A percentile compares a stretch with the other conserved stretches of the same genome.
These are phyloP conservation scores for Eudemis profundana DNA, from an alignment of 2,888 invertebrate genomes.

Conservation along the genomic window DNA sequence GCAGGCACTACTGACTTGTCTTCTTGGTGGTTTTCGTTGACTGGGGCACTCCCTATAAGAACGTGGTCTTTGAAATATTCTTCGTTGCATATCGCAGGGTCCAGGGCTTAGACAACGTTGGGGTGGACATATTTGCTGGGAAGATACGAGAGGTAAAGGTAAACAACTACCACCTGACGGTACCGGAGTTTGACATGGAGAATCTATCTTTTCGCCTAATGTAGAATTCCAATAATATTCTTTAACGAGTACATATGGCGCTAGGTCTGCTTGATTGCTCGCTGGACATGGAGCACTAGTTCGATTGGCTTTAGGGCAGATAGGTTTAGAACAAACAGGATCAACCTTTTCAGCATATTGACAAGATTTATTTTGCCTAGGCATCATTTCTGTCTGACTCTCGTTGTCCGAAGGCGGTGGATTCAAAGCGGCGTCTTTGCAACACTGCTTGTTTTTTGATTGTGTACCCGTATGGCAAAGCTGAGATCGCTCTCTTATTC, in stretches of 20 bases:
- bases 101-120: neutral
- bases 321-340: neutral
- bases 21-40: slow-evolving; percentile 6
- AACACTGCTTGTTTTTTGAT: slow-evolving; percentile 24
- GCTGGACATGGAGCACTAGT: neutral
- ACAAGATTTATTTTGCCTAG: slow-evolving; percentile 25
- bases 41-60: neutral
- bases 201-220: slow-evolving; percentile 24
- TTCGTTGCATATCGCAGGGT: neutral
- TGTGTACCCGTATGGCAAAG: slow-evolving; percentile 6
- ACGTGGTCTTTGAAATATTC: neutral
- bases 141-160: slow-evolving; percentile 1
- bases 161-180: slow-evolving; percentile 2
- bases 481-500: slow-evolving; percentile 54
- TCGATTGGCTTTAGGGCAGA: neutral
- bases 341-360: neutral
- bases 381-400: slow-evolving; percentile 55
- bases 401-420: slow-evolving; percentile 50
- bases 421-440: slow-evolving; percentile 50
- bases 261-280: slow-evolving; percentile 16
- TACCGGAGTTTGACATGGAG: slow-evolving; percentile 8
- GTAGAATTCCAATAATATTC: slow-evolving; percentile 62
- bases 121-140: neutral
- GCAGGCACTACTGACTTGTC: slow-evolving; percentile 9
- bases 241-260: slow-evolving; percentile 58